Conservation (phyloP, 2,113 vertebrate genomes). For the Xyrauchen texanus region DNA sequence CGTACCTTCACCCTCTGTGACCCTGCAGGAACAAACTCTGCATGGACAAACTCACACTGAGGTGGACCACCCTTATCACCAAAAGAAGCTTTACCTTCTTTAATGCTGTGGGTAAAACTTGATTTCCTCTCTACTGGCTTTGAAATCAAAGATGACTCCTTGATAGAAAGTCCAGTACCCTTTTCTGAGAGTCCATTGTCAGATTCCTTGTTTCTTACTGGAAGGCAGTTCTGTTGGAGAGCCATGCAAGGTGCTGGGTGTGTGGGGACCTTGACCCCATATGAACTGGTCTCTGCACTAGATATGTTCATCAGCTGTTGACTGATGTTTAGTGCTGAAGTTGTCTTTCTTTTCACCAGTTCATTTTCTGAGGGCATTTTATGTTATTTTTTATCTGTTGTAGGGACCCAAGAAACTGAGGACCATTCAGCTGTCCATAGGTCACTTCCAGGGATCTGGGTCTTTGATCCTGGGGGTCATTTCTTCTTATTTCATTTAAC, state of each 20-base stretch:
- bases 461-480: slow-evolving; percentile 44
- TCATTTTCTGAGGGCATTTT: not conserved
- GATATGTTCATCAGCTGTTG: not conserved
- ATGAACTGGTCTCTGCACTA: not conserved
- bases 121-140: slow-evolving; percentile 60
- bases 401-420: slow-evolving; percentile 2
- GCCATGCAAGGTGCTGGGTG: slow-evolving; percentile 1
- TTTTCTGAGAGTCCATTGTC: slow-evolving; percentile 24
- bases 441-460: slow-evolving; percentile 8
- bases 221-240: slow-evolving; percentile 47
- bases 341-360: slow-evolving; percentile 7
- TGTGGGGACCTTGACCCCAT: not conserved
- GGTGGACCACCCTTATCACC: not conserved
- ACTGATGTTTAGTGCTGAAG: not conserved
- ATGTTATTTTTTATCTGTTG: slow-evolving; percentile 12
- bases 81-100: slow-evolving; percentile 38
- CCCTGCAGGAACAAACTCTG: slow-evolving; percentile 75
- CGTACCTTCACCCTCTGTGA: slow-evolving; percentile 75
- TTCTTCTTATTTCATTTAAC: slow-evolving; percentile 54
- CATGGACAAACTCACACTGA: slow-evolving; percentile 75
- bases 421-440: not conserved
- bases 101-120: slow-evolving; percentile 50
- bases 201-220: slow-evolving; percentile 36
- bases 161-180: slow-evolving; percentile 35
- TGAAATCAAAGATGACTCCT: slow-evolving; percentile 30